Evolutionary conservation across 2,888 invertebrate genomes (phyloP), one percentile per base, ranked within the genome.

Genomic region (Catocala nupta): DNA sequence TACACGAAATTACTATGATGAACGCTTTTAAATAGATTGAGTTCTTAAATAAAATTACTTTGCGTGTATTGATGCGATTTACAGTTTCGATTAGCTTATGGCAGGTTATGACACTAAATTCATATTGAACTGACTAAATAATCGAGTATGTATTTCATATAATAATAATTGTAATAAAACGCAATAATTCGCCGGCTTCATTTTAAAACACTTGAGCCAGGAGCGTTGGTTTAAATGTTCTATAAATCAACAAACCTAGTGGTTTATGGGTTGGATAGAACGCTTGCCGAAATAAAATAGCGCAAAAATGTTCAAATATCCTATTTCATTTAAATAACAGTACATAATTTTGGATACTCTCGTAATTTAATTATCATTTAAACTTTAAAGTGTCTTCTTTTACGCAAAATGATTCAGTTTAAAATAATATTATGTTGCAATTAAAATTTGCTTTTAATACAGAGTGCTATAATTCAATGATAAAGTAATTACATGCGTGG

Each of bases 221-320:
- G 81, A 83, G 82, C 85, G 84, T 85, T 81, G 83, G 83, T 84
- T 80, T 85, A 86, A 87, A 88, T 85, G 84, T 82, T 73, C 75
- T 71, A 86, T 89, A 89, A 88, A 89, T 89, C 88, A 85, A 80
- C 63, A 71, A 80, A 77, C 79, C 80, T 76, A 33, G 52, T 45
- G 60, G 55, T 74, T 75, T 68, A 77, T 66, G 62, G 55, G 65
- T 79, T 75, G 81, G 53, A 58, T 60, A 83, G 73, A 70, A 76
- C 75, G 79, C 77, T 81, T 75, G 68, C 73, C 45, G 70, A 75
- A 70, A 68, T 75, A 67, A 77, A 63, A 50, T 59, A 49, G 59
- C 58, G 51, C 77, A 71, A 78, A 75, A 69, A 65, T 56, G 50
- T 42, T 55, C 44, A 66, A 71, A 75, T 75, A 55, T 75, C 74